These are phyloP conservation scores for Agriotes lineatus DNA, from an alignment of 2,888 invertebrate species.

Conservation along the genomic window DNA sequence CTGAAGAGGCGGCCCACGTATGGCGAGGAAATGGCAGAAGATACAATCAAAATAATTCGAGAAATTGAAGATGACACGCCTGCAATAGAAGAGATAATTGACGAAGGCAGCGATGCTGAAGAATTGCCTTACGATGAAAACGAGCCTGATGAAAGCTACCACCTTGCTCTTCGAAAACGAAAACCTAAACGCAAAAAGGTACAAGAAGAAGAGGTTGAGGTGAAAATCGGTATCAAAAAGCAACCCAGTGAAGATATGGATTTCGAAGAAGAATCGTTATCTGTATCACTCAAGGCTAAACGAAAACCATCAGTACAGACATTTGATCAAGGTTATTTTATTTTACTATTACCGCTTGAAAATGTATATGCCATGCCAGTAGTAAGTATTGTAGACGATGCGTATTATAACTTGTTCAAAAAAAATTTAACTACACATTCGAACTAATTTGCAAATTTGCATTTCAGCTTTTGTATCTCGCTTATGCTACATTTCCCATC, in stretches of 20 bases:
- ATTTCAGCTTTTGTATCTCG: constrained; percentile 48
- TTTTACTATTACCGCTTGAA: background rate
- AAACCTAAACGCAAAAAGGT: constrained; percentile 69
- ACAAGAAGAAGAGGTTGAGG: constrained; percentile 74
- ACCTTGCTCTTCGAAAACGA: constrained; percentile 64
- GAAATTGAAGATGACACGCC: constrained; percentile 75
- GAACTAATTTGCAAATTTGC: constrained; percentile 9
- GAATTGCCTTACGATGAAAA: constrained; percentile 70
- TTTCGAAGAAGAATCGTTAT: constrained; percentile 78
- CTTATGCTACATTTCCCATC: background rate
- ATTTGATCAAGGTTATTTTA: constrained; percentile 73
- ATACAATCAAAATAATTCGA: constrained; percentile 77
- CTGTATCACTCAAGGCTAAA: constrained; percentile 78
- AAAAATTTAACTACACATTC: too few species aligned
- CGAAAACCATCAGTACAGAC: constrained; percentile 76
- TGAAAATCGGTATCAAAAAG: constrained; percentile 69
- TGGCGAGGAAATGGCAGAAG: constrained; percentile 82
- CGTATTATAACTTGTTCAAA: too few species aligned
- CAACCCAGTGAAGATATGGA: constrained; percentile 66
- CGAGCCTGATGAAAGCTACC: constrained; percentile 65
- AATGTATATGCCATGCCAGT: too few species aligned
- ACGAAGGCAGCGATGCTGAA: constrained; percentile 72
- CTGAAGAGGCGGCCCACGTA: constrained; percentile 81
- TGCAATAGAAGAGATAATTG: constrained; percentile 74
- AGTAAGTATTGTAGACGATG: too few species aligned